phyloP scores from a whole-genome alignment of 1,140 invertebrate genomes.

The Cotesia typhae region DNA sequence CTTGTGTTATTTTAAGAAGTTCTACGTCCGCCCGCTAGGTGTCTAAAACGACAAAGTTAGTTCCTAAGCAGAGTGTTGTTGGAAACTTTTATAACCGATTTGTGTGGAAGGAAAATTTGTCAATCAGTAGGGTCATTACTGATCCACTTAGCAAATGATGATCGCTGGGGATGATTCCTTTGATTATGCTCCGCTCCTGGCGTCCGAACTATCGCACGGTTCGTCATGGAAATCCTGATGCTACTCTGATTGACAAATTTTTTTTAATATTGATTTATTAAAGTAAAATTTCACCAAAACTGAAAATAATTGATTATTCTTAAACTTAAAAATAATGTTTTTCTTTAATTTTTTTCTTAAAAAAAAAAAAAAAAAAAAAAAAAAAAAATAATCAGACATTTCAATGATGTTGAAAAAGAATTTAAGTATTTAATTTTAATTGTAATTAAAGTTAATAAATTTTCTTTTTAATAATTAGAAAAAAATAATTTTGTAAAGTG shows the following conservation, averaged over 20 bases:
- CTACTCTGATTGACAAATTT: slow-evolving; percentile 41
- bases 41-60: slow-evolving; percentile 29
- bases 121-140: slow-evolving; percentile 54
- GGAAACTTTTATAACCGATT: not conserved
- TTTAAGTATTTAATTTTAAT: too few species aligned
- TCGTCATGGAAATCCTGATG: slow-evolving; percentile 52
- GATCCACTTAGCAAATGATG: slow-evolving; percentile 59
- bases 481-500: too few species aligned
- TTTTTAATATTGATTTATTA: not conserved
- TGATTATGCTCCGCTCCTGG: slow-evolving; percentile 56
- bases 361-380: too few species aligned
- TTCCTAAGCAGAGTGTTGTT: not conserved
- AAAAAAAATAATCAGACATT: too few species aligned
- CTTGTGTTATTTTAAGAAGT: too few species aligned
- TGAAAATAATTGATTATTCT: too few species aligned
- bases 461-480: too few species aligned
- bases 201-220: slow-evolving; percentile 48
- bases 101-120: slow-evolving; percentile 27
- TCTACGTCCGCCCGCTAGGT: slow-evolving; percentile 32
- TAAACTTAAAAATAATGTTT: too few species aligned
- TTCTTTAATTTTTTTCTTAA: too few species aligned
- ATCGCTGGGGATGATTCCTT: slow-evolving; percentile 49
- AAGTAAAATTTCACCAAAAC: too few species aligned
- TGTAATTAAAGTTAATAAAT: too few species aligned
- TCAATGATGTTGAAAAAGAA: too few species aligned